phyloP scores from a whole-genome alignment of 2,797 vertebrate genomes.

The Arrhamphus sclerolepis region DNA sequence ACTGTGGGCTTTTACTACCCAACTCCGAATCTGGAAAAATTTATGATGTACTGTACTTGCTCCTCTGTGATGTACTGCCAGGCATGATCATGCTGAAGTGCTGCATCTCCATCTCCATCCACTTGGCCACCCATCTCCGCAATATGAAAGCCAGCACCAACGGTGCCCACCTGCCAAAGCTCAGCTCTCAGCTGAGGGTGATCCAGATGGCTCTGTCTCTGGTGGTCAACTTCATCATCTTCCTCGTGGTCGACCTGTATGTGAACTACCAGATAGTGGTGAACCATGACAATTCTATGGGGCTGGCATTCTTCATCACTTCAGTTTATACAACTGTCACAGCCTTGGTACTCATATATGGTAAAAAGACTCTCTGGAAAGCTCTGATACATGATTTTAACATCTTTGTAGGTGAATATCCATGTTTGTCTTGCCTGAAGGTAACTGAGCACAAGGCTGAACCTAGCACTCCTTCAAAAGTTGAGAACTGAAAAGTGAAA shows the following conservation, averaged over 20 bases:
- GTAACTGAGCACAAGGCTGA: slow-evolving; percentile 60
- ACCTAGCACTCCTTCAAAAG: slow-evolving; percentile 20
- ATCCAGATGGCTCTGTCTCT: slow-evolving; percentile 77
- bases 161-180: slow-evolving; percentile 72
- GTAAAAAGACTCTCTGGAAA: slow-evolving; percentile 80
- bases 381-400: slow-evolving; percentile 65
- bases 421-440: slow-evolving; percentile 70
- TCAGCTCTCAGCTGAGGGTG: slow-evolving; percentile 79
- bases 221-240: slow-evolving; percentile 68
- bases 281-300: slow-evolving; percentile 56
- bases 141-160: slow-evolving; percentile 80
- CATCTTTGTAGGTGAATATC: slow-evolving; percentile 62
- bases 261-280: slow-evolving; percentile 67
- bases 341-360: slow-evolving; percentile 76
- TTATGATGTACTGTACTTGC: slow-evolving; percentile 68
- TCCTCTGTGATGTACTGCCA: slow-evolving; percentile 75
- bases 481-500: slow-evolving; percentile 43
- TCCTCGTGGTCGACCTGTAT: slow-evolving; percentile 75
- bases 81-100: slow-evolving; percentile 79
- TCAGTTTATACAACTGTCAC: slow-evolving; percentile 71
- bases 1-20: slow-evolving; percentile 68
- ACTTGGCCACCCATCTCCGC: slow-evolving; percentile 76
- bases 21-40: not conserved
- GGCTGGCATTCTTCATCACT: slow-evolving; percentile 66
- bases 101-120: slow-evolving; percentile 80